These are phyloP conservation scores for Rhinella marina DNA, from an alignment of 2,797 vertebrate species.

Conservation along the genomic window DNA sequence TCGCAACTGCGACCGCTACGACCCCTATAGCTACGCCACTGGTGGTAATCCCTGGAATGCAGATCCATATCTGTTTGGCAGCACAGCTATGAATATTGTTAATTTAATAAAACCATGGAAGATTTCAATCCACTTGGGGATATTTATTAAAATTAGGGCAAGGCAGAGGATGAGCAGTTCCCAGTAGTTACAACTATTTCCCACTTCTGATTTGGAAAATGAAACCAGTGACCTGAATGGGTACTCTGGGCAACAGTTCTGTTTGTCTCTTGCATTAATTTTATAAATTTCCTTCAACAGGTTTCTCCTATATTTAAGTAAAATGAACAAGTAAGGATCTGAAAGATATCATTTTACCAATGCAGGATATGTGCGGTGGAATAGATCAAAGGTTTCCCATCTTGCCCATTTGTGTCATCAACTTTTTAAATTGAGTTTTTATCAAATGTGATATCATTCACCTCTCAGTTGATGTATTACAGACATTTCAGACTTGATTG, in stretches of 20 bases:
- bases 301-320: not conserved
- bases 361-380: conserved; percentile 6
- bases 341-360: conserved; percentile 10
- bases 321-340: not conserved
- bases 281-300: not conserved
- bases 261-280: too few relatives aligned
- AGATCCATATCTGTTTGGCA: not conserved
- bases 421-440: conserved; percentile 47
- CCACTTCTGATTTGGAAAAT: not conserved
- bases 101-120: not conserved
- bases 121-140: not conserved
- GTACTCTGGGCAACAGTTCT: too few relatives aligned
- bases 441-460: conserved; percentile 36
- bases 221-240: too few relatives aligned
- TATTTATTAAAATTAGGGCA: too few relatives aligned
- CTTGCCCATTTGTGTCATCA: conserved; percentile 28
- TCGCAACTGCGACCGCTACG: too few relatives aligned
- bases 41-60: too few relatives aligned
- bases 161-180: too few relatives aligned
- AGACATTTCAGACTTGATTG: conserved; percentile 25
- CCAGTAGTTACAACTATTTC: not conserved
- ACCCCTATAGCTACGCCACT: too few relatives aligned
- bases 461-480: conserved; percentile 32
- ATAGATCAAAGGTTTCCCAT: conserved; percentile 17
- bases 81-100: not conserved